Conservation (phyloP, 1,140 invertebrate species). For the Cydia strobilella region DNA sequence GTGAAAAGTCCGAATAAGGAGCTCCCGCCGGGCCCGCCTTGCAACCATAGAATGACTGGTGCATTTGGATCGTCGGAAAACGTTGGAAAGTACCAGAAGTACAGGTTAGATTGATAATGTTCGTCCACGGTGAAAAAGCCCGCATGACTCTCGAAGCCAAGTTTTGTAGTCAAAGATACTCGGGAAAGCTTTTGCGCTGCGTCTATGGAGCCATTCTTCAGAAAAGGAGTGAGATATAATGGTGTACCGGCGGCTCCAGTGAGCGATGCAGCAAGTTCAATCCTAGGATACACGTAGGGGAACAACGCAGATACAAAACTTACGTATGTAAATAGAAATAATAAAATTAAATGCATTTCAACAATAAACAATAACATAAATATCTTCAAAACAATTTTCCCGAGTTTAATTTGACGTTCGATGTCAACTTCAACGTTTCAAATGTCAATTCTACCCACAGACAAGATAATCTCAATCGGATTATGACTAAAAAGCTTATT, state of each 20-base stretch:
- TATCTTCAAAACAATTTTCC: neutral
- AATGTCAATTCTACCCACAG: neutral
- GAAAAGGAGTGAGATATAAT: conserved; percentile 84
- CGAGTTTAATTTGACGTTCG: neutral
- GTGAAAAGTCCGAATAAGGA: conserved; percentile 80
- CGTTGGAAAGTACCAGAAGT: conserved; percentile 90
- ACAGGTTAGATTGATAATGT: conserved; percentile 84
- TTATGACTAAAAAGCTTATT: too few relatives aligned
- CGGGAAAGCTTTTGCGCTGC: conserved; percentile 62
- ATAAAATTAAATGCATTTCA: conserved; percentile 20
- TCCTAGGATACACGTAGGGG: conserved; percentile 60
- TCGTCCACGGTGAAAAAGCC: conserved; percentile 88
- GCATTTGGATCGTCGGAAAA: conserved; percentile 72
- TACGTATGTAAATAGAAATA: conserved; percentile 18
- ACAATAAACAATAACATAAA: neutral
- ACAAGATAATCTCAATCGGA: neutral
- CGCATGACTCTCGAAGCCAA: conserved; percentile 77
- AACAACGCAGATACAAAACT: conserved; percentile 42
- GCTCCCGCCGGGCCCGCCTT: conserved; percentile 87
- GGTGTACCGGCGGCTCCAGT: conserved; percentile 81
- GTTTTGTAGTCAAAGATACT: conserved; percentile 57
- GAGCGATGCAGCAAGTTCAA: conserved; percentile 53
- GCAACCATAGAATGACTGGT: conserved; percentile 87
- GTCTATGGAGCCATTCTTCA: conserved; percentile 79
- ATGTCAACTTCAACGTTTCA: neutral